A percentile compares a stretch with the other conserved stretches of the same genome.
phyloP scores from a whole-genome alignment of 2,797 vertebrate genomes.

The Betta splendens region DNA sequence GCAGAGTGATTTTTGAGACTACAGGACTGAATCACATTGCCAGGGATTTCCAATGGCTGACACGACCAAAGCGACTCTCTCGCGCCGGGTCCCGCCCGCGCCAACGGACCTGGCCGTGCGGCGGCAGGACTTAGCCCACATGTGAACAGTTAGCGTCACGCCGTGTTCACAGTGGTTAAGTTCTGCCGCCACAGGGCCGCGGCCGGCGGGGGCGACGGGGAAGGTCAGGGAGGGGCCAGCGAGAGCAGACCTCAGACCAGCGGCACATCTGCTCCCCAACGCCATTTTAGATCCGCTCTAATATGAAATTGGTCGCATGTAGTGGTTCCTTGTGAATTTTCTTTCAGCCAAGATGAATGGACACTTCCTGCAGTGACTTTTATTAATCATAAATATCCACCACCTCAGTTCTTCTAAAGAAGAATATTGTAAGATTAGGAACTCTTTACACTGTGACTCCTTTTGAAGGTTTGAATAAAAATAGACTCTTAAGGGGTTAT shows the following conservation, averaged over 20 bases:
- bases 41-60: conserved; percentile 97
- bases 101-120: conserved; percentile 66
- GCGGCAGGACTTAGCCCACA: conserved; percentile 92
- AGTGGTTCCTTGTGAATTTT: background rate
- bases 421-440: too few relatives aligned
- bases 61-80: conserved; percentile 71
- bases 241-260: conserved; percentile 10
- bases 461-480: too few relatives aligned
- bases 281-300: conserved; percentile 1
- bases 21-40: conserved; percentile 94
- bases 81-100: too few relatives aligned
- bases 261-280: background rate
- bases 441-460: too few relatives aligned
- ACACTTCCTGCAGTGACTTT: background rate
- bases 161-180: conserved; percentile 98
- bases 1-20: conserved; percentile 94
- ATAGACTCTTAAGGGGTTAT: too few relatives aligned
- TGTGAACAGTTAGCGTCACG: conserved; percentile 87
- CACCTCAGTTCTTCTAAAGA: too few relatives aligned
- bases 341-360: background rate
- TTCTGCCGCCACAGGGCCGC: conserved; percentile 85
- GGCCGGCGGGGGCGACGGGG: conserved; percentile 41
- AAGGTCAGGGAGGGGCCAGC: conserved; percentile 54
- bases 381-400: too few relatives aligned
- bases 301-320: background rate